These are phyloP conservation scores for Rallus limicola DNA, from an alignment of 2,113 vertebrate genomes.

Conservation along the genomic window DNA sequence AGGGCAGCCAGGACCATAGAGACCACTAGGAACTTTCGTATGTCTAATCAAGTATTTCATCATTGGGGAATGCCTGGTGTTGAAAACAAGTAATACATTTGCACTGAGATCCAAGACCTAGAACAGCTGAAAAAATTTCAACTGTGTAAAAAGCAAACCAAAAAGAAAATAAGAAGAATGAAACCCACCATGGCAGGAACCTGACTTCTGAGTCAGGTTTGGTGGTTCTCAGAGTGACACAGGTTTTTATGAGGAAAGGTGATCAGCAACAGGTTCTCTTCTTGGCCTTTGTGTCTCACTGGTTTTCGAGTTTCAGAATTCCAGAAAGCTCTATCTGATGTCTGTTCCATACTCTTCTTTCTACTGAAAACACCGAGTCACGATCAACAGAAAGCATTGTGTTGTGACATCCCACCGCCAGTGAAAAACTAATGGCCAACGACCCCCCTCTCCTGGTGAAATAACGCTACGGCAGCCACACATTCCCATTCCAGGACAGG, in stretches of 20 bases:
- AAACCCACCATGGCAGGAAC: too few relatives aligned
- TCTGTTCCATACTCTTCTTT: neutral
- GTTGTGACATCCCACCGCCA: neutral
- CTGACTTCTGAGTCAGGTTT: too few relatives aligned
- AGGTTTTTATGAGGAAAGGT: too few relatives aligned
- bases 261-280: too few relatives aligned
- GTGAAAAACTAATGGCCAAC: neutral
- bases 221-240: too few relatives aligned
- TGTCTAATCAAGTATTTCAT: neutral
- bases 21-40: neutral
- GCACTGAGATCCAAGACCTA: neutral
- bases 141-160: too few relatives aligned
- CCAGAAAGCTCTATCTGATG: too few relatives aligned
- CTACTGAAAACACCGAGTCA: neutral
- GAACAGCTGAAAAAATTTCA: neutral
- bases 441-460: conserved; percentile 70
- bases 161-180: too few relatives aligned
- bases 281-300: too few relatives aligned
- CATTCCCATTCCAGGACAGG: too few relatives aligned
- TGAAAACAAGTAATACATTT: neutral
- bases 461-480: neutral
- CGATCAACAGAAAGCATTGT: accelerated
- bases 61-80: neutral
- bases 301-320: neutral
- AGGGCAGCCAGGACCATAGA: too few relatives aligned